These are phyloP conservation scores for Zosterops hypoxanthus DNA, from an alignment of 2,113 vertebrate genomes.

Conservation along the genomic window DNA sequence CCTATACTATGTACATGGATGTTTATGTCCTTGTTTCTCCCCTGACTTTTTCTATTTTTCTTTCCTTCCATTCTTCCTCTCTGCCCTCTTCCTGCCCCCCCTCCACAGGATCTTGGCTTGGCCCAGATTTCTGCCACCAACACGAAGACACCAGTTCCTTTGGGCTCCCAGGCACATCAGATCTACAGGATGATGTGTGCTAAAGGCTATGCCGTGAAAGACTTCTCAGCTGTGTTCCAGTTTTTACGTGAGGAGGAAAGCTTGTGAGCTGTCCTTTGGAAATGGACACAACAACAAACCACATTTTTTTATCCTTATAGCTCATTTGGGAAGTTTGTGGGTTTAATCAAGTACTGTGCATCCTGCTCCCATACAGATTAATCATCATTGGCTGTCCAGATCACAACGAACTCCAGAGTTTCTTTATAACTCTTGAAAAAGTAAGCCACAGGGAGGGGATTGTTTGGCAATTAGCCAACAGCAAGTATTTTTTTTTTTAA, in stretches of 20 bases:
- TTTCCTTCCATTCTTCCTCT: neutral
- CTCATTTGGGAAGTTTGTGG: constrained; percentile 32
- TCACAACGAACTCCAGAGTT: neutral
- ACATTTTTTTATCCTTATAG: constrained; percentile 20
- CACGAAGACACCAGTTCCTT: constrained; percentile 89
- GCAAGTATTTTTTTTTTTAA: neutral
- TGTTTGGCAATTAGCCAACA: constrained; percentile 30
- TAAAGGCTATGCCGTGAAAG: constrained; percentile 92
- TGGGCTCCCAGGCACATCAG: constrained; percentile 94
- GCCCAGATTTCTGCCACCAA: constrained; percentile 93
- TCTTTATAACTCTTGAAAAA: constrained; percentile 42
- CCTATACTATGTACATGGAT: neutral
- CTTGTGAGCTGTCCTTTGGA: constrained; percentile 73
- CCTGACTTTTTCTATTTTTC: neutral
- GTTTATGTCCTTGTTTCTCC: neutral
- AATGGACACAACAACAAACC: constrained; percentile 42
- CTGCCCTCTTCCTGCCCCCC: neutral
- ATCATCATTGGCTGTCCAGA: constrained; percentile 47
- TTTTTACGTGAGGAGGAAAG: constrained; percentile 94
- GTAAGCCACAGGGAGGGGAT: neutral
- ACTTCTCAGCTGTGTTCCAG: constrained; percentile 98
- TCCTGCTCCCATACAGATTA: constrained; percentile 28
- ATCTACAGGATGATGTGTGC: constrained; percentile 96
- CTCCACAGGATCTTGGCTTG: constrained; percentile 90
- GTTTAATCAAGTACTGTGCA: constrained; percentile 51